Conservation (phyloP, 1,140 invertebrate genomes). For the Aleiodes sp. region DNA sequence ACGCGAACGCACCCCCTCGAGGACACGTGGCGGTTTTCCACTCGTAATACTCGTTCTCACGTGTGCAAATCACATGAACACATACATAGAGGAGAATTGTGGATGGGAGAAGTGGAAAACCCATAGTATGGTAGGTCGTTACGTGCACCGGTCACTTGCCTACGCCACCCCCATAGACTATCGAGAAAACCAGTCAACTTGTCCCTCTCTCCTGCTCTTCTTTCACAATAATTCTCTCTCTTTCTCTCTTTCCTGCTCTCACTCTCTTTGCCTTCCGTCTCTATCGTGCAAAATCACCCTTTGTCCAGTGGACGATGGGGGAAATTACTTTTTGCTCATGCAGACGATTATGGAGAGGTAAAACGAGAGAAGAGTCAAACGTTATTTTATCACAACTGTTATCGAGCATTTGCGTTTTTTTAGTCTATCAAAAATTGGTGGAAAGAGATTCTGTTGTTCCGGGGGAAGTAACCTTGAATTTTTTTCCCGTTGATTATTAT, state of each 20-base stretch:
- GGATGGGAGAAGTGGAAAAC: background rate
- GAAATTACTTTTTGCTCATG: conserved; percentile 65
- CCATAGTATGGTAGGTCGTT: conserved; percentile 52
- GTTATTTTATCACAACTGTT: conserved; percentile 52
- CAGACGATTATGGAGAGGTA: conserved; percentile 57
- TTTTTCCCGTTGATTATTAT: too few species aligned
- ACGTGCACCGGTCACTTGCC: conserved; percentile 64
- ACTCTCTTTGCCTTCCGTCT: too few species aligned
- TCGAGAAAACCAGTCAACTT: conserved; percentile 34
- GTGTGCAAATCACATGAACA: conserved; percentile 27
- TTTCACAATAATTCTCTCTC: conserved; percentile 13
- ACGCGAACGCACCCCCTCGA: conserved; percentile 41
- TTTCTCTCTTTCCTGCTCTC: too few species aligned
- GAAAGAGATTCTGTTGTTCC: too few species aligned
- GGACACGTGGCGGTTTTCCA: conserved; percentile 52
- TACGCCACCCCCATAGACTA: conserved; percentile 33
- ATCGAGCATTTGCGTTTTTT: background rate
- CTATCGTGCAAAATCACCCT: conserved; percentile 65
- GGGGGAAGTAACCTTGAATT: too few species aligned
- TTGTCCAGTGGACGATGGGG: conserved; percentile 61
- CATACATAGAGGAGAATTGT: background rate
- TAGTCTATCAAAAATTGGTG: too few species aligned
- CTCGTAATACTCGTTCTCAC: conserved; percentile 41
- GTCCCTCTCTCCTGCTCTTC: background rate
- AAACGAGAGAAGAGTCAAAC: background rate